These are phyloP conservation scores for Ptilonorhynchus violaceus DNA, from an alignment of 2,113 vertebrate species.

Conservation along the genomic window DNA sequence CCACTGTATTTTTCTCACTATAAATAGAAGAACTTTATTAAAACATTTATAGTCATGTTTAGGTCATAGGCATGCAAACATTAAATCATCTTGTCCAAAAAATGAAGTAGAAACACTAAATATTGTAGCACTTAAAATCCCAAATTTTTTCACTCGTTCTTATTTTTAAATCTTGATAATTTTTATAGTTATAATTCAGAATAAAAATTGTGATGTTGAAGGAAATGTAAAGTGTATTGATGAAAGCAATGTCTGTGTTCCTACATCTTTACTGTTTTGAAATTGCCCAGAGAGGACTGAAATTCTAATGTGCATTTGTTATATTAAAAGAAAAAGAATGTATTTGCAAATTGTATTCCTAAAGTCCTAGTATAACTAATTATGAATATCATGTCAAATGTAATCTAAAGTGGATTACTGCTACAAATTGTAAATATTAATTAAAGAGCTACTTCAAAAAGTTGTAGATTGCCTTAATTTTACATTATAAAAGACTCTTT, in stretches of 20 bases:
- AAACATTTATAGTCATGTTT: neutral
- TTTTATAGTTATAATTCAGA: neutral
- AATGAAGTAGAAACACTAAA: neutral
- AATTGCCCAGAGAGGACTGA: neutral
- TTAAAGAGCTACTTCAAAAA: slow-evolving; percentile 40
- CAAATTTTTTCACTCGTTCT: rapidly evolving
- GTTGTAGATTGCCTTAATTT: slow-evolving; percentile 10
- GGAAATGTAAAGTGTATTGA: neutral
- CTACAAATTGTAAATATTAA: slow-evolving; percentile 11
- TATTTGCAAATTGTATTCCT: neutral
- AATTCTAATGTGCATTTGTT: neutral
- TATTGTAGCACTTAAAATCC: neutral
- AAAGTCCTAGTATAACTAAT: neutral
- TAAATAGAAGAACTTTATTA: neutral
- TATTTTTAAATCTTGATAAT: neutral
- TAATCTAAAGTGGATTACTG: neutral
- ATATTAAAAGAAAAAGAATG: neutral
- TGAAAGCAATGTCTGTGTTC: neutral
- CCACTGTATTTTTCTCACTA: neutral
- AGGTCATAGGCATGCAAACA: neutral
- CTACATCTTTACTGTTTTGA: neutral
- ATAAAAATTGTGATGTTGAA: neutral
- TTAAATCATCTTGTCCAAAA: neutral
- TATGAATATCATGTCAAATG: neutral
- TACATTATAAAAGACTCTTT: slow-evolving; percentile 13